Evolutionary conservation across 2,113 vertebrate species (phyloP).

Genomic region (Panthera uncia): DNA sequence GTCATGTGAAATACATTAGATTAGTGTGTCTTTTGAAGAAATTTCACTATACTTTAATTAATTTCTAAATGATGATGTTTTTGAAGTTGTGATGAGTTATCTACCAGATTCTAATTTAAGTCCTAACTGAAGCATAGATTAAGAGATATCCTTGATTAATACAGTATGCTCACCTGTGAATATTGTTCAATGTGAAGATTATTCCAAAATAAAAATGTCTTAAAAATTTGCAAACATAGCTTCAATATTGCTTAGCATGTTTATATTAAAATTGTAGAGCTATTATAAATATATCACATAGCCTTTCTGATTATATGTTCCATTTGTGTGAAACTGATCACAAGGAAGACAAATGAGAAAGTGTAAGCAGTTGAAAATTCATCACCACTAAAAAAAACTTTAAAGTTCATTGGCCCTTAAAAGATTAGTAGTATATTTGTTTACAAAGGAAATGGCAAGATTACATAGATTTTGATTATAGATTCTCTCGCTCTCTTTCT

Average conservation of each 20-base stretch:
- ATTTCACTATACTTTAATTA: not conserved
- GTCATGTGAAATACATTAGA: constrained; percentile 1
- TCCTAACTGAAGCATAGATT: constrained; percentile 70
- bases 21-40: not conserved
- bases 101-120: constrained; percentile 66
- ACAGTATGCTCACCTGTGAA: constrained; percentile 63
- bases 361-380: not conserved
- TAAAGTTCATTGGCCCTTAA: not conserved
- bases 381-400: not conserved
- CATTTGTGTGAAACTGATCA: not conserved
- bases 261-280: constrained; percentile 43
- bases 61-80: constrained; percentile 57
- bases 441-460: not conserved
- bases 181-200: constrained; percentile 53
- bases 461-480: constrained; percentile 11
- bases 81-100: constrained; percentile 73
- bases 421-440: not conserved
- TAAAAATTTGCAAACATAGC: not conserved
- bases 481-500: not conserved
- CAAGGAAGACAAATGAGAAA: not conserved
- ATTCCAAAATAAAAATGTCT: constrained; percentile 66
- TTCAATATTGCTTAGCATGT: constrained; percentile 30
- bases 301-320: not conserved
- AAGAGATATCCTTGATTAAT: constrained; percentile 63
- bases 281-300: not conserved